Evolutionary conservation across 2,888 invertebrate genomes (phyloP).

Genomic region (Capitulum mitella): DNA sequence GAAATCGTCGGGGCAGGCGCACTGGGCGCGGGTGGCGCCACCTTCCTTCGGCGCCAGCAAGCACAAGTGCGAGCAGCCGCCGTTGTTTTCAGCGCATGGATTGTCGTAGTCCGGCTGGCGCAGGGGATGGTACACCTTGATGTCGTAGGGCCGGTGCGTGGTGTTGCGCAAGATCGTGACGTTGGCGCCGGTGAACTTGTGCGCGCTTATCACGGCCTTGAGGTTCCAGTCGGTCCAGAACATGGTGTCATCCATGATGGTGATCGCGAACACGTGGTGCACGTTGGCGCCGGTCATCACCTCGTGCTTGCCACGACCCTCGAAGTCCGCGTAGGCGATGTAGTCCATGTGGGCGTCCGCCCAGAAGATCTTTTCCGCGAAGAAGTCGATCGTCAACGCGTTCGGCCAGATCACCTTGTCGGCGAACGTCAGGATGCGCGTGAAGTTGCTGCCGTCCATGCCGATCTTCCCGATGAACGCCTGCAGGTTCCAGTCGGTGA

Average conservation of each 20-base stretch:
- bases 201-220: slow-evolving; percentile 80
- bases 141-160: slow-evolving; percentile 89
- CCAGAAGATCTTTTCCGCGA: slow-evolving; percentile 91
- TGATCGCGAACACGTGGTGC: slow-evolving; percentile 92
- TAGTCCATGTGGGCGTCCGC: slow-evolving; percentile 98
- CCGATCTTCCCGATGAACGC: slow-evolving; percentile 95
- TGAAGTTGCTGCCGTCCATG: slow-evolving; percentile 91
- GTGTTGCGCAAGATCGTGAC: slow-evolving; percentile 71
- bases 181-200: slow-evolving; percentile 73
- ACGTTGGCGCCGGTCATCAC: slow-evolving; percentile 69
- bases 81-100: slow-evolving; percentile 87
- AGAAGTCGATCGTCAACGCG: slow-evolving; percentile 91
- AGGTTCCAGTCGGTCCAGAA: slow-evolving; percentile 99
- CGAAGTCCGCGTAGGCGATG: slow-evolving; percentile 87
- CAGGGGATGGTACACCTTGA: slow-evolving; percentile 74
- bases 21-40: slow-evolving; percentile 68
- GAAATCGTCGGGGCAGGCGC: slow-evolving; percentile 94
- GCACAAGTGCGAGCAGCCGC: slow-evolving; percentile 93
- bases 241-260: slow-evolving; percentile 82
- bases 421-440: slow-evolving; percentile 73
- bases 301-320: slow-evolving; percentile 77
- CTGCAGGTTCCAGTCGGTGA: slow-evolving; percentile 90
- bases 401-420: slow-evolving; percentile 98
- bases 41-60: slow-evolving; percentile 74
- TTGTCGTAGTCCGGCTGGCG: slow-evolving; percentile 75